Percentiles rank a stretch among this genome's conserved stretches.
Conservation (phyloP, 2,797 vertebrate genomes). For the Tadarida brasiliensis region DNA sequence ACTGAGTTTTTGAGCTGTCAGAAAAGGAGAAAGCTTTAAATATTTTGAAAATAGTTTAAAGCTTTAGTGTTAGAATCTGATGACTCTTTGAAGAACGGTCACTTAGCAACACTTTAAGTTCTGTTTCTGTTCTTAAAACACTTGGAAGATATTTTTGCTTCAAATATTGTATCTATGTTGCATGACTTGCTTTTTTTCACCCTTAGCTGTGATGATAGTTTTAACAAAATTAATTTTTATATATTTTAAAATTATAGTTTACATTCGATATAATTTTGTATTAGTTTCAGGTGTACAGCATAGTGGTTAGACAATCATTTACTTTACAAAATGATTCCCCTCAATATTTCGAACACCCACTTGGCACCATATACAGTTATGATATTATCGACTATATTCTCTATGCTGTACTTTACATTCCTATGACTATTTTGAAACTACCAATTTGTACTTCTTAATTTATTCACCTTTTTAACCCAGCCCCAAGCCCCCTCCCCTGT, state of each 20-base stretch:
- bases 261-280: no score
- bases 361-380: no score
- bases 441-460: no score
- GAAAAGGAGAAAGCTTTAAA: not conserved
- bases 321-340: not conserved
- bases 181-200: not conserved
- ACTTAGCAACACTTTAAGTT: not conserved
- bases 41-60: not conserved
- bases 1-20: not conserved
- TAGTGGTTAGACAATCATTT: no score
- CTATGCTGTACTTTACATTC: no score
- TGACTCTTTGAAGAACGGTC: not conserved
- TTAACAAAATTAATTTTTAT: not conserved
- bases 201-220: not conserved
- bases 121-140: not conserved
- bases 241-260: not conserved
- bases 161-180: not conserved
- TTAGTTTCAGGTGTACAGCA: no score
- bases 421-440: no score
- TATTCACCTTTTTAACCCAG: no score
- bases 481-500: no score
- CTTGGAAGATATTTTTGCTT: not conserved
- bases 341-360: not conserved
- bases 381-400: no score
- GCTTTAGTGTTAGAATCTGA: not conserved